A percentile compares a stretch with the other conserved stretches of the same genome.
Evolutionary conservation across 2,797 vertebrate species (phyloP).

Genomic region (Anolis apletophallus): DNA sequence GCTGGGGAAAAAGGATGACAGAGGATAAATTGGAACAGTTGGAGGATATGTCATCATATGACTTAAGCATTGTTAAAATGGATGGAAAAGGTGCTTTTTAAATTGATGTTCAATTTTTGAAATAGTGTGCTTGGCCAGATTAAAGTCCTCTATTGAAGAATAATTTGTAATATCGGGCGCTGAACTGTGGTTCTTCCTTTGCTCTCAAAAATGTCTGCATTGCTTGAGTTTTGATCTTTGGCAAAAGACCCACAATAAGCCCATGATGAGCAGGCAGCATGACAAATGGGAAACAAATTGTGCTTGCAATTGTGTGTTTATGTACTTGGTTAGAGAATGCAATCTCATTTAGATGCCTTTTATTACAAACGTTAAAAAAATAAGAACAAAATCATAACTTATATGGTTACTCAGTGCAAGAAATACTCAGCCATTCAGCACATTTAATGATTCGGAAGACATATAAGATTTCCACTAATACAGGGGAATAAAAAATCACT

Average conservation of each 20-base stretch:
- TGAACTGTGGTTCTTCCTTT: no score
- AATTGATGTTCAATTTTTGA: no score
- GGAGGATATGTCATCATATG: no score
- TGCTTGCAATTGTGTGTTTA: conserved; percentile 2
- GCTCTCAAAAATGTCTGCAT: no score
- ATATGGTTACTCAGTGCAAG: conserved; percentile 24
- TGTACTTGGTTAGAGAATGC: conserved; percentile 2
- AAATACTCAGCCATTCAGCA: conserved; percentile 36
- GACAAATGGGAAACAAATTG: conserved; percentile 6
- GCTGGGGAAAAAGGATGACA: no score
- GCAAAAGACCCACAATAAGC: neutral
- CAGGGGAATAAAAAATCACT: conserved; percentile 9
- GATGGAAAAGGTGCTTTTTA: neutral
- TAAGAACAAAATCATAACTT: conserved; percentile 17
- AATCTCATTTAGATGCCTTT: conserved; percentile 1
- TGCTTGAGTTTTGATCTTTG: neutral
- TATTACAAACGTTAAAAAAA: conserved; percentile 28
- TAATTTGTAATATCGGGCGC: no score
- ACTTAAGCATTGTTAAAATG: neutral
- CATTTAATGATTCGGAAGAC: conserved; percentile 26
- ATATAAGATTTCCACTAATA: conserved; percentile 42
- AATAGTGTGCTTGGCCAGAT: neutral
- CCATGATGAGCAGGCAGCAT: neutral
- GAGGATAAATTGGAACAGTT: no score
- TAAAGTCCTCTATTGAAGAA: neutral